These are phyloP conservation scores for Conger conger DNA, from an alignment of 2,113 vertebrate species.

Conservation along the genomic window DNA sequence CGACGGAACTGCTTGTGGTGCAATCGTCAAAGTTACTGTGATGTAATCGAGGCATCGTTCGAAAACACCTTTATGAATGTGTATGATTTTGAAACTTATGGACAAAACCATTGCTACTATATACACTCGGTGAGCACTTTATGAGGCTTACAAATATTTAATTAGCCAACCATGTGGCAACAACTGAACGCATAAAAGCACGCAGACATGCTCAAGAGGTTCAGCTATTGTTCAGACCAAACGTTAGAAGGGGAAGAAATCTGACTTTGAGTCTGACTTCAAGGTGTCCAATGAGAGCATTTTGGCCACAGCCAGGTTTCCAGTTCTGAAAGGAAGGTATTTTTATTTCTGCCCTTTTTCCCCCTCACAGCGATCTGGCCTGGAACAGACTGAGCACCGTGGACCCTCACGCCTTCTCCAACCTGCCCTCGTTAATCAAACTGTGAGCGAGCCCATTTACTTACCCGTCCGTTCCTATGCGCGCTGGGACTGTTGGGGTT, in stretches of 20 bases:
- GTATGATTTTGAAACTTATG: neutral
- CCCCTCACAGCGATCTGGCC: constrained; percentile 83
- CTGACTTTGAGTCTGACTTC: too few species aligned
- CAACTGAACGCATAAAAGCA: too few species aligned
- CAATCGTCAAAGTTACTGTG: neutral
- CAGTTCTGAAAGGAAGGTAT: neutral
- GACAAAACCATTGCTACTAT: neutral
- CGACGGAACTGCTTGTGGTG: neutral
- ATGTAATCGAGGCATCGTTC: neutral
- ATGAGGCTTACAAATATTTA: too few species aligned
- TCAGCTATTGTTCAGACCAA: too few species aligned
- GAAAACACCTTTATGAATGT: neutral
- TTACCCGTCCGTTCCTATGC: constrained; percentile 15
- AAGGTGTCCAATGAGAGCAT: neutral
- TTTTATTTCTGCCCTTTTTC: neutral
- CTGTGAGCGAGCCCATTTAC: constrained; percentile 77
- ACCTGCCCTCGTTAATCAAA: constrained; percentile 83
- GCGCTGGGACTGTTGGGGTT: neutral
- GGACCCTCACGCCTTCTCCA: constrained; percentile 79
- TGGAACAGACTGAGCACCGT: constrained; percentile 84
- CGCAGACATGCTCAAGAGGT: too few species aligned
- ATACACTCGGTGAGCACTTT: too few species aligned
- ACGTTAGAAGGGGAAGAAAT: too few species aligned
- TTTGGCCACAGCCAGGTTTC: neutral
- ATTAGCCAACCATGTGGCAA: too few species aligned